Percentiles rank a stretch among this genome's conserved stretches.
Conservation (phyloP, 2,113 vertebrate species). For the Elachura formosa region DNA sequence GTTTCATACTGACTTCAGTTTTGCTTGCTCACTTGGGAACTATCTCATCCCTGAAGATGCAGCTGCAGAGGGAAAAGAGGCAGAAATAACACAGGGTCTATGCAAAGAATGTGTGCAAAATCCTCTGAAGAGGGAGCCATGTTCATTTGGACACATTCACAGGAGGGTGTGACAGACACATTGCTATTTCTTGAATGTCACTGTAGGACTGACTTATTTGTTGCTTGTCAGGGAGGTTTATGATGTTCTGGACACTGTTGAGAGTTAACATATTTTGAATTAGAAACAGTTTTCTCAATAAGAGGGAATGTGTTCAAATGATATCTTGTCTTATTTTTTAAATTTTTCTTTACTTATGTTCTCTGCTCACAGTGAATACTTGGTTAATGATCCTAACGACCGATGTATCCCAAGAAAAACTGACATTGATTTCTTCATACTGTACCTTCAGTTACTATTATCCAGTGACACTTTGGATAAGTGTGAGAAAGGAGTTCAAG, state of each 20-base stretch:
- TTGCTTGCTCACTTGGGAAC: background rate
- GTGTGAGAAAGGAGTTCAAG: background rate
- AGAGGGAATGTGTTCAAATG: background rate
- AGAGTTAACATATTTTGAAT: conserved; percentile 29
- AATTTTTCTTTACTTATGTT: background rate
- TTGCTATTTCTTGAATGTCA: no score
- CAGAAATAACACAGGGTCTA: background rate
- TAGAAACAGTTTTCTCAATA: background rate
- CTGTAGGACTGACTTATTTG: background rate
- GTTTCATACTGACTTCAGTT: background rate
- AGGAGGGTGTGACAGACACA: background rate
- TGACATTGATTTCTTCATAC: background rate
- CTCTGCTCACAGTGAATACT: background rate
- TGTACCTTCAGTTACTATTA: background rate
- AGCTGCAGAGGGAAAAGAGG: background rate
- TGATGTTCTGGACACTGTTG: conserved; percentile 1
- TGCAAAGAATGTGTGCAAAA: background rate
- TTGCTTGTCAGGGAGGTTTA: background rate
- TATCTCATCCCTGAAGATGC: background rate
- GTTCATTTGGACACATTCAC: background rate
- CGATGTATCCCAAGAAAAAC: background rate
- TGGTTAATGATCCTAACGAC: background rate
- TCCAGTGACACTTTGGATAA: background rate
- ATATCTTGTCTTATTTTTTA: background rate
- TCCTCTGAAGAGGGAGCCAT: background rate